Evolutionary conservation across 1,140 invertebrate species (phyloP), one percentile per base, ranked within the genome.

Genomic region (Agrilus planipennis): DNA sequence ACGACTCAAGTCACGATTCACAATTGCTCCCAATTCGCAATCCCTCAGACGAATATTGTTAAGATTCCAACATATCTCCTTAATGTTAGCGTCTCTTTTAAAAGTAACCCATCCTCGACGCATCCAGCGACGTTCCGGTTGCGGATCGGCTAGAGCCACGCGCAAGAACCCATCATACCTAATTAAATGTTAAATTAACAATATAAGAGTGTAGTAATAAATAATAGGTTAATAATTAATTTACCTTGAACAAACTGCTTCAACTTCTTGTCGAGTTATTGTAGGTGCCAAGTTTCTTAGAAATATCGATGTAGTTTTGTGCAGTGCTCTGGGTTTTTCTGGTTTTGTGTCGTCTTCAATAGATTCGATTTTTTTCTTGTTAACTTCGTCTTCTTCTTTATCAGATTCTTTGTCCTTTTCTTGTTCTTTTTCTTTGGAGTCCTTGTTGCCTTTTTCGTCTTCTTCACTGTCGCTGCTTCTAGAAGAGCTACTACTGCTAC

Each of bases 41-140:
- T 98, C 85, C 27, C 89, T 71, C 17, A 96, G 61, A 79, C 89
- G 67, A 44, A 95, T 91, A 53, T 93, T 96, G 57, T 97, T 98
- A 7, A 99, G 72, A 62, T 89, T 93, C 93, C 93, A 99, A 62
- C 95, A 99, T 42, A 99, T 98, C 63, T 99, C 93, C 62, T 97
- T 98, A 44, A 99, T 98, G 60, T 98, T 97, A 5, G 97, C 93
- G 57, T 92, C 82, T 25, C 90, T 69, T 51, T 91, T 84, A 65
- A 97, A 99, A 1, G 95, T 98, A 3, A 97, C 92, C 95, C 95
- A 99, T 28, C 92, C 96, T 34, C 93, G 75, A 17, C 95, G 76
- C 62, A 91, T 87, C 81, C 94, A 99, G 25, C 90, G 74, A 29
- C 92, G 74, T 55, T 99, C 94, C 0, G 90, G 84, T 53, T 94